Evolutionary conservation across 1,140 invertebrate genomes (phyloP), one percentile per base, ranked within the genome.

Genomic region (Scaptomyza pallida): DNA sequence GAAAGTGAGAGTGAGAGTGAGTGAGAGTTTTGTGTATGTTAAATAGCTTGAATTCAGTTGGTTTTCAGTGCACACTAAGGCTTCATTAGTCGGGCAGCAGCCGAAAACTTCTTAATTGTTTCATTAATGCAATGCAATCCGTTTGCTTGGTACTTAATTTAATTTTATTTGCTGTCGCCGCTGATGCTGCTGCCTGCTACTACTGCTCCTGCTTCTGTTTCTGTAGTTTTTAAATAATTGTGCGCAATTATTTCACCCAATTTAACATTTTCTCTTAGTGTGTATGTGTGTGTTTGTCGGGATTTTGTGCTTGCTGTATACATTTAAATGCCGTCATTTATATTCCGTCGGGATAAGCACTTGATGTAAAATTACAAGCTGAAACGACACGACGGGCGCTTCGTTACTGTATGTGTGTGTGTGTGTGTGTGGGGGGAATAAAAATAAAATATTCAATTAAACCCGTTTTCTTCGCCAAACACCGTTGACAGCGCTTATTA

Each of bases 391-490:
- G 2, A 2, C 23, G 5, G 23, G 6, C 43, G 52, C 16, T 41
- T 30, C 26, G 26, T 30, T 30, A n/a, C n/a, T n/a, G n/a, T n/a
- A n/a, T n/a, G n/a, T n/a, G n/a, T n/a, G n/a, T n/a, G n/a, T n/a
- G n/a, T n/a, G n/a, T 30, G 26, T 41, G 72, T 61, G 21, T 21
- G 2, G 0, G 23, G 55, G 44, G 60, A 64, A 80, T 77, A 76
- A 76, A 86, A 88, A 86, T 78, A 88, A 86, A 81, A 85, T 86
- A 86, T 86, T 88, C 81, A 86, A 86, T 86, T 86, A 88, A 86
- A 88, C 81, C 82, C 81, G 72, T 86, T 71, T 30, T 37, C 70
- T 77, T 68, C 26, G 44, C 57, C 59, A 65, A 73, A 59, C 52
- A 52, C 69, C 82, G 81, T 81, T 88, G 82, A 88, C 81, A 86